phyloP scores from a whole-genome alignment of 2,797 vertebrate species.

The Adrianichthys oophorus region DNA sequence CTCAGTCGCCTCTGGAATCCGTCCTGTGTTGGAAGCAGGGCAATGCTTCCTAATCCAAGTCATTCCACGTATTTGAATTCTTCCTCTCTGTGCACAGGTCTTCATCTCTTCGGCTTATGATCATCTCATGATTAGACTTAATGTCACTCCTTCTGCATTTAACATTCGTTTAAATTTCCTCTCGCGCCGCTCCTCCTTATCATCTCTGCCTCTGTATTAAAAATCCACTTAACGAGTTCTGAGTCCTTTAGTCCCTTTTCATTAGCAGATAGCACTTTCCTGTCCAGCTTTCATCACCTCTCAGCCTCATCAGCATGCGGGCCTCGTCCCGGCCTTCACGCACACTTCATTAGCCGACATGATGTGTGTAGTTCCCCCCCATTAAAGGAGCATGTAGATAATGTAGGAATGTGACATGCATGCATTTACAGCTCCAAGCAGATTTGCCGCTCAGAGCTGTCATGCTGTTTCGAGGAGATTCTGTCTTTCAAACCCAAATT shows the following conservation, averaged over 20 bases:
- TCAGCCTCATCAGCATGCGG: constrained; percentile 33
- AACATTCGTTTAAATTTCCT: constrained; percentile 49
- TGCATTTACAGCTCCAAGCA: constrained; percentile 2
- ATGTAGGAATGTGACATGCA: constrained; percentile 2
- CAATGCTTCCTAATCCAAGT: too few relatives aligned
- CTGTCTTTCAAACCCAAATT: constrained; percentile 17
- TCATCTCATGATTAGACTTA: constrained; percentile 32
- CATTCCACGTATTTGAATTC: constrained; percentile 6
- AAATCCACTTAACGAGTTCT: constrained; percentile 60
- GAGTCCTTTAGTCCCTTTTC: constrained; percentile 31
- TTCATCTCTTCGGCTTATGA: constrained; percentile 31
- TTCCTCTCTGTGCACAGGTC: constrained; percentile 19
- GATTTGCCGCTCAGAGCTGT: constrained; percentile 24
- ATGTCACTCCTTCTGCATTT: constrained; percentile 32
- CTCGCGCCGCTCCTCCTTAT: constrained; percentile 36
- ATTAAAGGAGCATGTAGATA: neutral
- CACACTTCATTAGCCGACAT: constrained; percentile 45
- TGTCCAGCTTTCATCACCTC: constrained; percentile 33
- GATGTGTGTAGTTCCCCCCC: constrained; percentile 29
- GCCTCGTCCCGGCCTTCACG: constrained; percentile 14
- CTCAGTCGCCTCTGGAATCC: too few relatives aligned
- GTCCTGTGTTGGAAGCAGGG: too few relatives aligned
- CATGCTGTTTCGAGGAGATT: constrained; percentile 18
- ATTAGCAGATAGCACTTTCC: constrained; percentile 36
- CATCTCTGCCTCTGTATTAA: constrained; percentile 34